Evolutionary conservation across 2,888 invertebrate genomes (phyloP).

Genomic region (Aspidiotus destructor): DNA sequence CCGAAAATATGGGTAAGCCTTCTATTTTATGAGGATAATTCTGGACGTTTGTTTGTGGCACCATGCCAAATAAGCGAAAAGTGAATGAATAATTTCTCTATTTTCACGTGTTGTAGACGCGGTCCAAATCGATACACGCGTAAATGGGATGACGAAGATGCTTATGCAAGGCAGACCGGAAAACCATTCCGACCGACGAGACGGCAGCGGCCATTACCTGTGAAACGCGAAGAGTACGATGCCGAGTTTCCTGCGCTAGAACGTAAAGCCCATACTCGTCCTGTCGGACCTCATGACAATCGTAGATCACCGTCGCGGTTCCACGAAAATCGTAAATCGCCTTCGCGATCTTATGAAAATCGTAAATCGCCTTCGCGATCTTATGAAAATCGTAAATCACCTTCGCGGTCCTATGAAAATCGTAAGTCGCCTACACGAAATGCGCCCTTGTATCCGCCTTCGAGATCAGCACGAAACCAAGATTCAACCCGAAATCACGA

Average conservation of each 20-base stretch:
- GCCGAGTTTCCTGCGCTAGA: constrained; percentile 12
- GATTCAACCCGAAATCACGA: too few species aligned
- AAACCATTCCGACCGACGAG: not conserved
- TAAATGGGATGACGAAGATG: constrained; percentile 88
- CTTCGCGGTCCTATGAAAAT: too few species aligned
- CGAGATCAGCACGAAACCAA: too few species aligned
- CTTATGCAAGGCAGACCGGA: constrained; percentile 48
- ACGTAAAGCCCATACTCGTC: not conserved
- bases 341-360: too few species aligned
- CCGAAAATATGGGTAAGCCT: constrained; percentile 67
- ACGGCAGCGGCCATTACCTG: constrained; percentile 4
- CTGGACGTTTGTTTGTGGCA: not conserved
- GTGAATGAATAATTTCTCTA: constrained; percentile 1
- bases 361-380: too few species aligned
- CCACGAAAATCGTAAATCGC: too few species aligned
- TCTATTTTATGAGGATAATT: not conserved
- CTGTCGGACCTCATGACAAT: constrained; percentile 5
- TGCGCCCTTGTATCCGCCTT: too few species aligned
- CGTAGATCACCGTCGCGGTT: not conserved
- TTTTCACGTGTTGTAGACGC: constrained; percentile 49
- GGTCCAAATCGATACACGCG: constrained; percentile 86
- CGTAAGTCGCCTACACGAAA: too few species aligned
- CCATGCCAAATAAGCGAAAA: not conserved
- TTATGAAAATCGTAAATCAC: too few species aligned
- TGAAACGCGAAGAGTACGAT: constrained; percentile 21